Conservation (phyloP, 2,113 vertebrate genomes). For the Chiloscyllium plagiosum region DNA sequence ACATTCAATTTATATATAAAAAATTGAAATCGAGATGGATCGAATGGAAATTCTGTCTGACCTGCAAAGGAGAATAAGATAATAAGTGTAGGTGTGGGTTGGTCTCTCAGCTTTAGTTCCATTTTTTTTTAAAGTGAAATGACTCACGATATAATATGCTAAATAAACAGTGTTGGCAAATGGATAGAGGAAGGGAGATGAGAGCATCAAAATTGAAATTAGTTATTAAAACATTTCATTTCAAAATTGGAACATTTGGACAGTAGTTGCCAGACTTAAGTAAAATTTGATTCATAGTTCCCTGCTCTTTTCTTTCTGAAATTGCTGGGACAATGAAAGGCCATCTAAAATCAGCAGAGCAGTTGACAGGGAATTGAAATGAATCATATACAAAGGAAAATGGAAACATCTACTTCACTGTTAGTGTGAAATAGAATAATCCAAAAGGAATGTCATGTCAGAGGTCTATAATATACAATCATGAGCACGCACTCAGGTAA, state of each 20-base stretch:
- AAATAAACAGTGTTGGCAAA: not conserved
- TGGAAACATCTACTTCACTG: not conserved
- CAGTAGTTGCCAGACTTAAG: not conserved
- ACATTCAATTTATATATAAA: constrained; percentile 8
- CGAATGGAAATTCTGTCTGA: not conserved
- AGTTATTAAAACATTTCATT: not conserved
- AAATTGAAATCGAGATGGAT: constrained; percentile 5
- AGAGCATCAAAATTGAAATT: not conserved
- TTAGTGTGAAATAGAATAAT: not conserved
- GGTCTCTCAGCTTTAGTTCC: not conserved
- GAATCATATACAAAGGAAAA: constrained; percentile 16
- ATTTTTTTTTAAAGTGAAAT: not conserved
- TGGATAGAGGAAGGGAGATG: not conserved
- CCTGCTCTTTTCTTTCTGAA: not conserved
- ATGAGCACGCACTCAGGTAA: not conserved
- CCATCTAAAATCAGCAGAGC: not conserved
- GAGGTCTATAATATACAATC: not conserved
- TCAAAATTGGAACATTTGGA: not conserved
- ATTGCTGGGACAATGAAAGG: not conserved
- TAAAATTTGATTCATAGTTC: not conserved
- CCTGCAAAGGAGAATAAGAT: constrained; percentile 6
- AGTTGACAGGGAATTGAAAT: constrained; percentile 25
- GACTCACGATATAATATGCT: not conserved
- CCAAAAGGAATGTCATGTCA: not conserved
- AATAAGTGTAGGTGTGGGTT: not conserved